These are phyloP conservation scores for Lobophora halterata DNA, from an alignment of 2,888 invertebrate genomes.

Conservation along the genomic window DNA sequence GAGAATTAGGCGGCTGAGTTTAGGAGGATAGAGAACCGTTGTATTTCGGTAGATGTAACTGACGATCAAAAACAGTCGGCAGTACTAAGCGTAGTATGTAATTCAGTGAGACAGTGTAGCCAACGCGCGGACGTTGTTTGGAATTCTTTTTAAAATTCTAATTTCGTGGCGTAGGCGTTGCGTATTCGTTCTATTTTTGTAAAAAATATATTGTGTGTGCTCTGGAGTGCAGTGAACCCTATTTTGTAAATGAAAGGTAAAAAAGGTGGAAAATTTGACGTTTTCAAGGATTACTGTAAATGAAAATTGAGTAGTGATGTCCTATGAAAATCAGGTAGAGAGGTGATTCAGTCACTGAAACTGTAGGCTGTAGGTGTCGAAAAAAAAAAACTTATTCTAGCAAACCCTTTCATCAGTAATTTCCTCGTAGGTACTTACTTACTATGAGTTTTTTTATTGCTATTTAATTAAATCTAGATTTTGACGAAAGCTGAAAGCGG, in stretches of 20 bases:
- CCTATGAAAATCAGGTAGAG: constrained; percentile 10
- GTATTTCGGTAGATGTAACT: constrained; percentile 13
- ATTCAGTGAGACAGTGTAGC: constrained; percentile 45
- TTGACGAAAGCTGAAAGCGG: too few species aligned
- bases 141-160: constrained; percentile 36
- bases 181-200: constrained; percentile 55
- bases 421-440: too few species aligned
- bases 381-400: too few species aligned
- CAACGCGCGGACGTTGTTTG: constrained; percentile 50
- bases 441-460: too few species aligned
- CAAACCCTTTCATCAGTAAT: too few species aligned
- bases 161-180: constrained; percentile 45
- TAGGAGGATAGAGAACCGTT: constrained; percentile 1
- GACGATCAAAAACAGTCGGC: constrained; percentile 41
- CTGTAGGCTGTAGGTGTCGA: too few species aligned
- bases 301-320: constrained; percentile 13
- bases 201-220: constrained; percentile 43
- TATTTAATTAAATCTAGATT: too few species aligned
- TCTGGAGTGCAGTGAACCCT: constrained; percentile 69
- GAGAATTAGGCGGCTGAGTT: constrained; percentile 20
- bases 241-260: constrained; percentile 30
- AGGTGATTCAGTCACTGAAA: too few species aligned
- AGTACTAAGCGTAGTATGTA: constrained; percentile 43
- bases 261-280: constrained; percentile 35
- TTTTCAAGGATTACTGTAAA: constrained; percentile 11